Evolutionary conservation across 2,888 invertebrate genomes (phyloP).

Genomic region (Drepanosiphum platanoidis): DNA sequence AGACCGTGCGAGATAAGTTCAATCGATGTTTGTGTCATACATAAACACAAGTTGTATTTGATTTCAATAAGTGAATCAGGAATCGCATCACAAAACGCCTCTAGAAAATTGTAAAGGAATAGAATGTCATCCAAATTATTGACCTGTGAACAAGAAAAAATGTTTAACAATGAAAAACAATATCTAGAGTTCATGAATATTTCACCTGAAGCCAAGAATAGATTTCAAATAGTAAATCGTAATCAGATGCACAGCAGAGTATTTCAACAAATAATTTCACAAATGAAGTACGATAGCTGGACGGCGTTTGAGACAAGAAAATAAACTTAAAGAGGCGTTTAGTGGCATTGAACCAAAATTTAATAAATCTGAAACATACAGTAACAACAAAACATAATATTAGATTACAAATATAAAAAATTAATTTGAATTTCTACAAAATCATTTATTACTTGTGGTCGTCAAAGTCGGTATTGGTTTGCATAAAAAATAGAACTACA

Average conservation of each 20-base stretch:
- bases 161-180: not conserved
- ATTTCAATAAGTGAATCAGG: conserved; percentile 29
- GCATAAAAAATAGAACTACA: conserved; percentile 19
- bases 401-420: not conserved
- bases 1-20: conserved; percentile 31
- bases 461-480: conserved; percentile 24
- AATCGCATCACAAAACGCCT: conserved; percentile 22
- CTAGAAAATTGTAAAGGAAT: conserved; percentile 36
- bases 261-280: conserved; percentile 48
- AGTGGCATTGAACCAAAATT: conserved; percentile 34
- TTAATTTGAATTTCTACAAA: not conserved
- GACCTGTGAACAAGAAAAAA: conserved; percentile 27
- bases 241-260: conserved; percentile 19
- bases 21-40: conserved; percentile 32
- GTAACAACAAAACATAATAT: not conserved
- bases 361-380: conserved; percentile 41
- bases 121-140: conserved; percentile 38
- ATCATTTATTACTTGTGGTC: conserved; percentile 34
- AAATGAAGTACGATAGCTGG: conserved; percentile 29
- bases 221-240: conserved; percentile 55
- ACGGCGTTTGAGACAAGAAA: conserved; percentile 37
- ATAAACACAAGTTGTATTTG: conserved; percentile 55
- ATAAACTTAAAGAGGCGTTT: conserved; percentile 50
- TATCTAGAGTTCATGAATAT: not conserved
- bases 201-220: conserved; percentile 53